phyloP scores from a whole-genome alignment of 2,113 vertebrate species.

The Onychorhynchus coronatus region DNA sequence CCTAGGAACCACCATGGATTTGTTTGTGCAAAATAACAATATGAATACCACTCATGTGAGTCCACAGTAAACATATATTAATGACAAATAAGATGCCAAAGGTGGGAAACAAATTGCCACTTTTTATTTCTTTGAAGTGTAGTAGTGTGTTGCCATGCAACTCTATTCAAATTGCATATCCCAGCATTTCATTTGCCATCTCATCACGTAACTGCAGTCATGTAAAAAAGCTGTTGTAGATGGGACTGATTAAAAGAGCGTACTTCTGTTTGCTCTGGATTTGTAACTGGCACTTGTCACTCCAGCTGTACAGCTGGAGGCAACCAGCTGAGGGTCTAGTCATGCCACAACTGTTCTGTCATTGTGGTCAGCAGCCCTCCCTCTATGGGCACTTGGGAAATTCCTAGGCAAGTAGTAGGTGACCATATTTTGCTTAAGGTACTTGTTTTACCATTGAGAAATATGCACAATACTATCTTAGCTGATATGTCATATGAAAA shows the following conservation, averaged over 20 bases:
- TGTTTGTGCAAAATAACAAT: neutral
- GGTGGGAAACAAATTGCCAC: neutral
- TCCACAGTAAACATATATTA: neutral
- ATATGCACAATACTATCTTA: neutral
- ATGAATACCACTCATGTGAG: neutral
- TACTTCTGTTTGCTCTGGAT: neutral
- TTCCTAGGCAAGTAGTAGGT: neutral
- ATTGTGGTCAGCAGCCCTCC: neutral
- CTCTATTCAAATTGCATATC: neutral
- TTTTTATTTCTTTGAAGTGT: neutral
- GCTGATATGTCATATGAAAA: neutral
- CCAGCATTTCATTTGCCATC: neutral
- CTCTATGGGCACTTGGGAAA: neutral
- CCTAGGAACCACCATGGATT: neutral
- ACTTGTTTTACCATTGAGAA: neutral
- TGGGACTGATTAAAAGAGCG: neutral
- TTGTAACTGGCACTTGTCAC: neutral
- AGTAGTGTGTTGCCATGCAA: neutral
- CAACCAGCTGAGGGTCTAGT: neutral
- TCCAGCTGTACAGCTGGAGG: neutral
- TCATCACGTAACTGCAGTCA: neutral
- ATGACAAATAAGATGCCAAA: neutral
- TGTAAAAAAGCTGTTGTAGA: neutral
- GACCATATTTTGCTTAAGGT: neutral
- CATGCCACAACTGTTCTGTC: fast-evolving